Conservation (phyloP, 2,797 vertebrate species). For the Rhinogobio ventralis region DNA sequence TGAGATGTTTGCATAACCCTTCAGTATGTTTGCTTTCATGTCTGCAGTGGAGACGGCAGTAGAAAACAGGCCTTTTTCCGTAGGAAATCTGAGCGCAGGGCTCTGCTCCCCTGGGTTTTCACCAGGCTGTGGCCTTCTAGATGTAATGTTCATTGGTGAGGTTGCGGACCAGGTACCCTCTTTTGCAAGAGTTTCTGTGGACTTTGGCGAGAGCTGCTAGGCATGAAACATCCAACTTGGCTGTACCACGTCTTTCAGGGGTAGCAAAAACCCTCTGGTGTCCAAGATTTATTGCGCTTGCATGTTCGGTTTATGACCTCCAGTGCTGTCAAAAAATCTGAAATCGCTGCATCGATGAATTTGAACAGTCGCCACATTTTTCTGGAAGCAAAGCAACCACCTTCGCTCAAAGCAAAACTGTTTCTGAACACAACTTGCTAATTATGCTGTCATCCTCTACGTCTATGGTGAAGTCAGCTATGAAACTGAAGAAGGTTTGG, state of each 20-base stretch:
- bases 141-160: slow-evolving; percentile 40
- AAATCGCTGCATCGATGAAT: slow-evolving; percentile 30
- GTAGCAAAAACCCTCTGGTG: slow-evolving; percentile 21
- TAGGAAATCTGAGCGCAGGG: slow-evolving; percentile 70
- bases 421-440: slow-evolving; percentile 40
- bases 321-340: background rate
- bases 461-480: slow-evolving; percentile 19
- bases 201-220: slow-evolving; percentile 37
- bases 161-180: slow-evolving; percentile 24
- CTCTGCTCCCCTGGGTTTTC: slow-evolving; percentile 13
- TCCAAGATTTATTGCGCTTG: slow-evolving; percentile 43
- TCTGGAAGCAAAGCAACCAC: slow-evolving; percentile 23
- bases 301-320: slow-evolving; percentile 40
- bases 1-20: slow-evolving; percentile 74
- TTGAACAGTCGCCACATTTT: background rate
- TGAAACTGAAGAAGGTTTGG: slow-evolving; percentile 46
- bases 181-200: slow-evolving; percentile 35
- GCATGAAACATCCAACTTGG: slow-evolving; percentile 47
- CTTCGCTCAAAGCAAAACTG: slow-evolving; percentile 34
- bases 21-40: slow-evolving; percentile 73
- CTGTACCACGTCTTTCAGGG: slow-evolving; percentile 34
- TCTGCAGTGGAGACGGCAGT: slow-evolving; percentile 69
- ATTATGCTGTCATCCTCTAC: slow-evolving; percentile 43
- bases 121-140: slow-evolving; percentile 39
- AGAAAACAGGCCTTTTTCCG: slow-evolving; percentile 61